phyloP scores from a whole-genome alignment of 1,140 invertebrate genomes.

The Diplogasteroides magnus region DNA sequence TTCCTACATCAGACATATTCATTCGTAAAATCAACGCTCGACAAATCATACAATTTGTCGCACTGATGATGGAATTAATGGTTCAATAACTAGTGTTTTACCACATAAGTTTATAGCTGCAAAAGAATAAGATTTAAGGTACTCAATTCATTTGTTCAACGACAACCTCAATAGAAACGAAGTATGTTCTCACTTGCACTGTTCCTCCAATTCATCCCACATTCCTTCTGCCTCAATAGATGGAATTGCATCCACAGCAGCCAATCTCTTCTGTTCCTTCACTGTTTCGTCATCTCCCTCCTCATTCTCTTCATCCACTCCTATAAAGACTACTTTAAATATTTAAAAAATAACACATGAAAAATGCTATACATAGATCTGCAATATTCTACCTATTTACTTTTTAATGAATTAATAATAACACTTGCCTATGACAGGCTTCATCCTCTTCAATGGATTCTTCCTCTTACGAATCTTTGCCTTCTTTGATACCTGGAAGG shows the following conservation, averaged over 20 bases:
- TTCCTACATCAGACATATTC: background rate
- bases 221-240: background rate
- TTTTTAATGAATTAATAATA: background rate
- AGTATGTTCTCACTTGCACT: too few species aligned
- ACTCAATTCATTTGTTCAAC: too few species aligned
- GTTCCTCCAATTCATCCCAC: conserved; percentile 10
- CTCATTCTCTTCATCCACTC: background rate
- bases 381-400: background rate
- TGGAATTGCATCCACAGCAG: conserved; percentile 7
- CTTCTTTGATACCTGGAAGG: too few species aligned
- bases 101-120: too few species aligned
- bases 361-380: conserved; percentile 1
- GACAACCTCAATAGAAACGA: too few species aligned
- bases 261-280: conserved; percentile 5
- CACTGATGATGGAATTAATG: too few species aligned
- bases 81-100: too few species aligned
- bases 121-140: too few species aligned
- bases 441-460: conserved; percentile 60
- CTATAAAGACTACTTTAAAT: background rate
- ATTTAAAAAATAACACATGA: conserved; percentile 9
- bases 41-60: too few species aligned
- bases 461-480: conserved; percentile 65
- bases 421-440: background rate
- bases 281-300: background rate
- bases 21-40: background rate